Evolutionary conservation across 2,113 vertebrate genomes (phyloP), one percentile per base, ranked within the genome.

Genomic region (Python bivittatus): DNA sequence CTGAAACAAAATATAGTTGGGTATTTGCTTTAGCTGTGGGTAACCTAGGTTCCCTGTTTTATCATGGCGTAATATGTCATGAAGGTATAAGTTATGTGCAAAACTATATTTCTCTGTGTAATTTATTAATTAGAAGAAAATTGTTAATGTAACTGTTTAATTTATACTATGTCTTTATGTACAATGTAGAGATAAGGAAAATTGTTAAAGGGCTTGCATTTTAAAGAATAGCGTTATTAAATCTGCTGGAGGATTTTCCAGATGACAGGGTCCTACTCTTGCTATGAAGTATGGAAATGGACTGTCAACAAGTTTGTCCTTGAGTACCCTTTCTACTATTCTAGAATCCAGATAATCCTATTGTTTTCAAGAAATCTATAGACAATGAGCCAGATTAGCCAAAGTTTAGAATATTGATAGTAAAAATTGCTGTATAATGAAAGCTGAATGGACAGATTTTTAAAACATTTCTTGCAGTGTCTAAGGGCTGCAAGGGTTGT

Each of bases 1-100:
- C 90, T 95, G 23, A 20, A 1, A 90, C 94, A 27, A 92, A 72
- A 95, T 94, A 91, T 93, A 95, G 72, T 89, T 96, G 57, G 91
- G 33, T 54, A 0, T 97, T 96, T 95, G 91, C 58, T 96, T 96
- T 95, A 92, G 91, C 90, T 94, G 33, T 94, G 94, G 93, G 88
- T 94, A 92, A 91, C 91, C 91, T 95, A 91, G 94, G 92, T 92
- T 83, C 25, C 13, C 33, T 44, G 7, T 94, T 96, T 95, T 92
- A 96, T 92, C 83, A 58, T 85, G 91, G 86, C 79, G 53, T 88
- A 27, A 88, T 92, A 91, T 93, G 58, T 92, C 56, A 23, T 92
- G 86, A n/a, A 91, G 88, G 90, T 94, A 7, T 9, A 15, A 2
- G 89, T 95, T 91, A 90, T 95, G 94, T 90, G 93, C 44, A 89